A percentile compares a stretch with the other conserved stretches of the same genome.
phyloP scores from a whole-genome alignment of 2,797 vertebrate species.

The Pogoniulus pusillus region DNA sequence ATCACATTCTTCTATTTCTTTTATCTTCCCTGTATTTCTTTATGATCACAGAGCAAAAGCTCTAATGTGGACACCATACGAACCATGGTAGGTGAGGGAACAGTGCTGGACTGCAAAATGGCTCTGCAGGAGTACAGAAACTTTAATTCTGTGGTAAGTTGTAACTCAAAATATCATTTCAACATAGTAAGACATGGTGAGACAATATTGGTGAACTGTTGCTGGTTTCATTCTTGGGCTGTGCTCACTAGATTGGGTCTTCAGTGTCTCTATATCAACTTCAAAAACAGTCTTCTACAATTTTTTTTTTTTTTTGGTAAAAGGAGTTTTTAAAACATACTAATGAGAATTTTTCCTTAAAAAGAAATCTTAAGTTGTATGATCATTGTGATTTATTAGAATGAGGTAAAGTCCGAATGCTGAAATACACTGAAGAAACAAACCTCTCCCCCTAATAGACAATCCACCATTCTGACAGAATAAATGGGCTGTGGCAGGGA shows the following conservation, averaged over 20 bases:
- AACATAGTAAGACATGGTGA: neutral
- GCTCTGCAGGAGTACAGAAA: slow-evolving; percentile 82
- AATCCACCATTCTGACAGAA: neutral
- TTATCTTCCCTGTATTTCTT: neutral
- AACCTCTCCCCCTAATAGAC: neutral
- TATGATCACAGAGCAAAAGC: slow-evolving; percentile 77
- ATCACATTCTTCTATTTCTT: neutral
- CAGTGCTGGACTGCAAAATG: slow-evolving; percentile 81
- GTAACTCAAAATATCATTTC: neutral
- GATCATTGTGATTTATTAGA: neutral
- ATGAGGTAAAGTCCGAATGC: neutral
- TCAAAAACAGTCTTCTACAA: neutral
- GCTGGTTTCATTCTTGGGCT: neutral
- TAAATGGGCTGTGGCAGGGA: neutral
- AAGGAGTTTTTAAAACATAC: neutral
- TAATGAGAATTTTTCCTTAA: neutral
- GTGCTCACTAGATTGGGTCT: neutral
- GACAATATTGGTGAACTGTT: neutral
- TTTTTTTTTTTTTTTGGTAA: neutral
- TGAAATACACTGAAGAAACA: neutral
- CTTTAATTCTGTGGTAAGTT: slow-evolving; percentile 80
- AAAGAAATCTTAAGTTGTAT: neutral
- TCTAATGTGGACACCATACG: slow-evolving; percentile 68
- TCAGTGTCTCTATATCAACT: neutral
- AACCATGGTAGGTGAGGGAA: slow-evolving; percentile 55